Base-by-base conservation (phyloP, 2,888 invertebrate species). In the Drosophila diplacantha region DNA sequence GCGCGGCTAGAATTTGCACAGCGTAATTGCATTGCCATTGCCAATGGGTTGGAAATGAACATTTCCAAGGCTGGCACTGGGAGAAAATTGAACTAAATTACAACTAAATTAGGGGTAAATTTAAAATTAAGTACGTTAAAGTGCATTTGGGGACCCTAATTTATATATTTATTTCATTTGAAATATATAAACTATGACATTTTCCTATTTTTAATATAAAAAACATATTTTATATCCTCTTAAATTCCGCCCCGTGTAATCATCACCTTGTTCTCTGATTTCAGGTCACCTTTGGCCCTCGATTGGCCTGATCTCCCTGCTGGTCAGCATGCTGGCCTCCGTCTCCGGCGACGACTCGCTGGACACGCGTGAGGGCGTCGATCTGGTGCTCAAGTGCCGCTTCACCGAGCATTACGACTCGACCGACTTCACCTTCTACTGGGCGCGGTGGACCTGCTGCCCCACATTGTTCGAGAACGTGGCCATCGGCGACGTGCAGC, bases 331-430 rank as follows among this genome's bases (percentile, higher is more conserved):
- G 29, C 5, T 46, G 44, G 29, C 44, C 29, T 31, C 18, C 29
- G 44, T 31, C 44, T 46, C 44, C 44, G 44, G 60, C 12, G 85
- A 88, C 49, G 88, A 88, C 63, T 87, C 87, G 49, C 69, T 93
- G 80, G 96, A 96, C 88, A 95, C 95, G 60, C 91, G 94, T 77
- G 96, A 96, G 89, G 95, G 96, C 63, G 95, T 95, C 85, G 94
- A 95, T 88, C 93, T 96, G 75, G 92, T 93, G 73, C 90, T 96
- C 87, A 93, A 94, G 88, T 96, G 96, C 88, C 93, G 96, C 69
- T 96, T 96, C 90, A 91, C 92, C 50, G 91, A 93, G 59, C 93
- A 93, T 51, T 89, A 90, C 58, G 90, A 91, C 54, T 90, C 91
- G 50, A 93, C 93, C 84, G 92, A 93, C 61, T 93, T 94, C 75